Base-by-base conservation (phyloP, 2,888 invertebrate genomes). In the Zygogramma bicolorata region DNA sequence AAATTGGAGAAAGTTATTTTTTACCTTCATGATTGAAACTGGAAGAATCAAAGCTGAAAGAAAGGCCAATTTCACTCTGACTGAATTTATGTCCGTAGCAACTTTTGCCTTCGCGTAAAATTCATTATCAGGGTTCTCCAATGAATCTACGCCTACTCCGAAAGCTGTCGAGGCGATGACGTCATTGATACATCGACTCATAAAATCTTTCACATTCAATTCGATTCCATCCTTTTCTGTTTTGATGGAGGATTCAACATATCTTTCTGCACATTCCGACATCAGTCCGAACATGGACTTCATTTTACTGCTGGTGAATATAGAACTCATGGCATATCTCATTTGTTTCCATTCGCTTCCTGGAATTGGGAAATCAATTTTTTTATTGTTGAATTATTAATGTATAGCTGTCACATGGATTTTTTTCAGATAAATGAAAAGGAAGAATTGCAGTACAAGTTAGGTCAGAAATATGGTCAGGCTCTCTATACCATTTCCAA, bases 101-200 rank as follows among this genome's bases (percentile, higher is more conserved):
- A 82, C 83, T 73, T 88, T 89, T 18, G 90, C 90, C 86, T 87
- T 88, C 29, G 79, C 63, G 75, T 89, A 91, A 80, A 92, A 92
- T 29, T 88, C 82, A 75, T 91, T 91, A 0, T 90, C 80, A 7
- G 83, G 85, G 0, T 91, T 86, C 5, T 83, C 81, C 18, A 89
- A 85, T 0, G 92, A 91, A 79, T 92, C 88, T 2, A 90, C 88
- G 75, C 71, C 60, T 31, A 78, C 73, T 6, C 80, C 80, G 71
- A 79, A 80, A 3, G 80, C 77, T n/a, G 70, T 86, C 0, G 88
- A 86, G 0, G 90, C 90, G 62, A 90, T 90, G 0, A 90, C 89
- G 77, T 90, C 90, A 71, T 88, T 89, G 0, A 88, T 84, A 74
- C 86, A 89, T n/a, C 88, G 84, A 0, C 87, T 85, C 2, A 87